These are phyloP conservation scores for Steatornis caripensis DNA, from an alignment of 2,113 vertebrate species.

Conservation along the genomic window DNA sequence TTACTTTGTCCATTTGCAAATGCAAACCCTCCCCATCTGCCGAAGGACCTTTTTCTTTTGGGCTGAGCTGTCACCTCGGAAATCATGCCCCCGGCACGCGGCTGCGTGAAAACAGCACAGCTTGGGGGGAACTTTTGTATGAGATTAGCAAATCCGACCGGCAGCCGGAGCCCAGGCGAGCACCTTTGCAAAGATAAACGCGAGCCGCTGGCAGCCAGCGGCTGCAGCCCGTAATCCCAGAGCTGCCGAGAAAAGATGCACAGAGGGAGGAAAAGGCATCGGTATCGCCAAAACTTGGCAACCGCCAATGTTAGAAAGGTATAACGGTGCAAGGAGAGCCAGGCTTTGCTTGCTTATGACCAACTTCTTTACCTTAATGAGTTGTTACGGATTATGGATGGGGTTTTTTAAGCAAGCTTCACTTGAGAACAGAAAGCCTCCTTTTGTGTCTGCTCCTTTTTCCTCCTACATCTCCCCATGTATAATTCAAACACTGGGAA, in stretches of 20 bases:
- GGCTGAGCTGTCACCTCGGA: neutral
- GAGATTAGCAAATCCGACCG: neutral
- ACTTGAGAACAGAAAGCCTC: neutral
- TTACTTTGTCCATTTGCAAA: neutral
- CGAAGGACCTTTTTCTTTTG: too few species aligned
- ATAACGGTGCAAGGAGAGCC: neutral
- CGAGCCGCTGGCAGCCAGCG: neutral
- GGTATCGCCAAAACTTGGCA: neutral
- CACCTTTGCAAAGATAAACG: neutral
- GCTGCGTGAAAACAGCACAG: neutral
- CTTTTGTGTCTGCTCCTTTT: neutral
- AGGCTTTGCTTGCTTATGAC: neutral
- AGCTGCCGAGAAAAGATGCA: neutral
- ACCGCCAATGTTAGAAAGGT: neutral
- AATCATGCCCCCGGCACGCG: rapidly evolving
- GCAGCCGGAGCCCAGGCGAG: neutral
- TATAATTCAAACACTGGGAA: neutral
- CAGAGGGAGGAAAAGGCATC: neutral
- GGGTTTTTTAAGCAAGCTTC: neutral
- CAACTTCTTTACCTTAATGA: neutral
- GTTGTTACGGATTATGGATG: neutral
- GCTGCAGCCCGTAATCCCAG: neutral
- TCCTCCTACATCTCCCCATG: neutral
- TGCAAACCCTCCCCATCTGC: neutral
- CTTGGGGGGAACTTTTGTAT: neutral